These are phyloP conservation scores for Slavum lentiscoides DNA, from an alignment of 2,888 invertebrate genomes.

Conservation along the genomic window DNA sequence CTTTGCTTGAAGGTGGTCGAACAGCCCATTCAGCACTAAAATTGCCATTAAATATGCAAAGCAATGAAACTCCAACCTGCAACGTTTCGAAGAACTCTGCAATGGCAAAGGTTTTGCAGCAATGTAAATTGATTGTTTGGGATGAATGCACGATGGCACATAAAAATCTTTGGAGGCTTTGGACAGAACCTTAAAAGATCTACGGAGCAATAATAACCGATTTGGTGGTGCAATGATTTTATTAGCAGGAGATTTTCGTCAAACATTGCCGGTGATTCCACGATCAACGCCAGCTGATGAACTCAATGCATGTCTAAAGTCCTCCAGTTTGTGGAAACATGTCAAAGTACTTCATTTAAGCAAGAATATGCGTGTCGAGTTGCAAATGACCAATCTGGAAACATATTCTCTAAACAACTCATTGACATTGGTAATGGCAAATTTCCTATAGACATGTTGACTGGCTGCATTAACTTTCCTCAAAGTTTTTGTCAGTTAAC, in stretches of 20 bases:
- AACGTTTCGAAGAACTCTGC: too few species aligned
- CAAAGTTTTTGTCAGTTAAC: conserved; percentile 57
- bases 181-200: too few species aligned
- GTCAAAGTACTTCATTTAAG: conserved; percentile 54
- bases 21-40: too few species aligned
- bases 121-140: too few species aligned
- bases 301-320: conserved; percentile 51
- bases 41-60: too few species aligned
- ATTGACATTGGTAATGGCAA: conserved; percentile 13
- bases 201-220: too few species aligned
- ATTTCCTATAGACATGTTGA: conserved; percentile 56
- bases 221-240: too few species aligned
- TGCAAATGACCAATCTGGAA: conserved; percentile 27
- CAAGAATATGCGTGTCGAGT: conserved; percentile 35
- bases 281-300: conserved; percentile 52
- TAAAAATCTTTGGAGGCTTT: too few species aligned
- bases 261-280: conserved; percentile 57
- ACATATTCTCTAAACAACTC: conserved; percentile 12
- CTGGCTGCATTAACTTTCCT: conserved; percentile 57
- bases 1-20: too few species aligned
- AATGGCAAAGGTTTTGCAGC: too few species aligned
- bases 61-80: too few species aligned
- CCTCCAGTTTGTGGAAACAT: conserved; percentile 48
- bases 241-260: conserved; percentile 57
- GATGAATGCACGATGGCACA: too few species aligned